A percentile compares a stretch with the other conserved stretches of the same genome.
phyloP scores from a whole-genome alignment of 2,113 vertebrate species.

The Hemichromis elongatus region DNA sequence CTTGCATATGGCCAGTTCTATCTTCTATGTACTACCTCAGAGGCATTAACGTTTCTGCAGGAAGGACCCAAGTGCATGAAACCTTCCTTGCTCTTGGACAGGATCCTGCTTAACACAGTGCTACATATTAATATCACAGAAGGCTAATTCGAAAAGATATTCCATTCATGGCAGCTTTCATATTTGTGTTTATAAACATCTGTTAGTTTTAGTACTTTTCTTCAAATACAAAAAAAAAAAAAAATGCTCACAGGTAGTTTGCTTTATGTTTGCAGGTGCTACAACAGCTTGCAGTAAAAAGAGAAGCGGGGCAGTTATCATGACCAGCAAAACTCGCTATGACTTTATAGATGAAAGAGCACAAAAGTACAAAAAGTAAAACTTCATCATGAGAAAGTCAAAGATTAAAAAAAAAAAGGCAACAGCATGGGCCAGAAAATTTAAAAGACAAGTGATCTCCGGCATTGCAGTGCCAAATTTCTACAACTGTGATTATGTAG shows the following conservation, averaged over 20 bases:
- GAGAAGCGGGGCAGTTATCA: constrained; percentile 16
- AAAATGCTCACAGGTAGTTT: background rate
- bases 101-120: background rate
- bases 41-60: background rate
- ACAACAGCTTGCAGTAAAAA: constrained; percentile 49
- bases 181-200: background rate
- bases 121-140: background rate
- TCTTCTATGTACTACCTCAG: background rate
- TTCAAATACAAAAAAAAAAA: background rate
- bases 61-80: background rate
- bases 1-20: background rate
- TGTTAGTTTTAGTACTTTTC: background rate
- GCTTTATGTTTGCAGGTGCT: constrained; percentile 50
- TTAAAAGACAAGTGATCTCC: background rate
- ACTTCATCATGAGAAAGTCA: constrained; percentile 3
- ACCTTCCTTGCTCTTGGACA: background rate
- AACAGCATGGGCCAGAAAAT: background rate
- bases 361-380: background rate
- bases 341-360: background rate
- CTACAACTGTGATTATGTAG: background rate
- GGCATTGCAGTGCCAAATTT: background rate
- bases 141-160: background rate
- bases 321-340: background rate
- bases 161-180: background rate
- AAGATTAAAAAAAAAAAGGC: background rate